Evolutionary conservation across 2,113 vertebrate genomes (phyloP).

Genomic region (Cercocebus atys): DNA sequence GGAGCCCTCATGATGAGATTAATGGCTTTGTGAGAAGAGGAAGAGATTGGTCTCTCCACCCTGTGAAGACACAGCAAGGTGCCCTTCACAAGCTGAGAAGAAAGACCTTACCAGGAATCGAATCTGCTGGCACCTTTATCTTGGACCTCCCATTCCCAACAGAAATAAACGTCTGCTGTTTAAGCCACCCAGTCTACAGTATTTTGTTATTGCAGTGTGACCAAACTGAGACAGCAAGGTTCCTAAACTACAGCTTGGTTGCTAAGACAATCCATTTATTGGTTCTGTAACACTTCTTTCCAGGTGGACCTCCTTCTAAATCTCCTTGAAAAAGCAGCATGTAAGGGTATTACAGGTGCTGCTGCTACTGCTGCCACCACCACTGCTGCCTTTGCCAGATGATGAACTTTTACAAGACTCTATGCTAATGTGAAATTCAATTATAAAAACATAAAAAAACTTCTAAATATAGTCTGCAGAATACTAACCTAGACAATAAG

Average conservation of each 20-base stretch:
- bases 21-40: background rate
- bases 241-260: background rate
- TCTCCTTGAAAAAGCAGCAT: background rate
- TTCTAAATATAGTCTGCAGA: conserved; percentile 36
- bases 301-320: background rate
- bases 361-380: background rate
- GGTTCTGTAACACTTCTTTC: background rate
- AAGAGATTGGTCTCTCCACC: background rate
- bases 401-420: background rate
- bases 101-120: background rate
- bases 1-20: background rate
- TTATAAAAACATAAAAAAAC: conserved; percentile 38
- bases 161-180: background rate
- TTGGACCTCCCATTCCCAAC: background rate
- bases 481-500: conserved; percentile 61
- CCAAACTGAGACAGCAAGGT: background rate
- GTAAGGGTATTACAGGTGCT: background rate
- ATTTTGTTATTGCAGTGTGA: background rate
- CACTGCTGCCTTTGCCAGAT: background rate
- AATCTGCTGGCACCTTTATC: background rate
- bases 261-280: background rate
- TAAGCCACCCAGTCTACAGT: background rate
- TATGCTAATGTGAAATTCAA: conserved; percentile 13
- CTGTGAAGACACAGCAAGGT: background rate
- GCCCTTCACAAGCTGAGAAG: background rate